Conservation (phyloP, 2,113 vertebrate genomes). For the Corythaixoides concolor region DNA sequence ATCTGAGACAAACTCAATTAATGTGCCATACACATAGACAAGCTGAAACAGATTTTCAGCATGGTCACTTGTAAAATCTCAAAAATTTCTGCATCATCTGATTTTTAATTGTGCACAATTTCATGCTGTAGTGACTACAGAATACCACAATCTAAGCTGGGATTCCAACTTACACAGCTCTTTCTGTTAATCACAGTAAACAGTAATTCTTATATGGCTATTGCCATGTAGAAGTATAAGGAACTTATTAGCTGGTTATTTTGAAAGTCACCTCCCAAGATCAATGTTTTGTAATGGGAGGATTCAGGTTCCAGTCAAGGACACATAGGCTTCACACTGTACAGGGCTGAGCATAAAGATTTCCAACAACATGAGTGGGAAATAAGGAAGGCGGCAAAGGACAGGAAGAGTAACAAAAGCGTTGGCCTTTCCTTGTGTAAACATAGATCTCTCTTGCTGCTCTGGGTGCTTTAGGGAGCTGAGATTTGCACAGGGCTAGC, state of each 20-base stretch:
- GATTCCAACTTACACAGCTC: not conserved
- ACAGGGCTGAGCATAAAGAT: not conserved
- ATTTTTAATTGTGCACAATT: not conserved
- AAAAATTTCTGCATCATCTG: not conserved
- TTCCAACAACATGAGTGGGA: not conserved
- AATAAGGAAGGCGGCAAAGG: fast-evolving
- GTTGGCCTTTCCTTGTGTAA: not conserved
- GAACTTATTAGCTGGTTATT: not conserved
- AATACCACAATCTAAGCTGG: not conserved
- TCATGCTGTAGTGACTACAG: not conserved
- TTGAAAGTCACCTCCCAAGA: not conserved
- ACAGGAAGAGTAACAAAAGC: not conserved
- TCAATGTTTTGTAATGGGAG: not conserved
- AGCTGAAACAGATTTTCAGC: not conserved
- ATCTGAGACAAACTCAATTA: conserved; percentile 22
- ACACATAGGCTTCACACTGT: not conserved
- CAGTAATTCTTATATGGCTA: not conserved
- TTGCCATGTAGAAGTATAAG: not conserved
- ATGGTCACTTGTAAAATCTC: not conserved
- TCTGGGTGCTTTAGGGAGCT: not conserved
- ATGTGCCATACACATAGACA: not conserved
- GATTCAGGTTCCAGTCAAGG: not conserved
- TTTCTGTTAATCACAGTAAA: not conserved
- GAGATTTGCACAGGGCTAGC: not conserved
- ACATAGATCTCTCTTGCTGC: not conserved